These are phyloP conservation scores for Drosophila asahinai DNA, from an alignment of 1,140 invertebrate genomes.

Conservation along the genomic window DNA sequence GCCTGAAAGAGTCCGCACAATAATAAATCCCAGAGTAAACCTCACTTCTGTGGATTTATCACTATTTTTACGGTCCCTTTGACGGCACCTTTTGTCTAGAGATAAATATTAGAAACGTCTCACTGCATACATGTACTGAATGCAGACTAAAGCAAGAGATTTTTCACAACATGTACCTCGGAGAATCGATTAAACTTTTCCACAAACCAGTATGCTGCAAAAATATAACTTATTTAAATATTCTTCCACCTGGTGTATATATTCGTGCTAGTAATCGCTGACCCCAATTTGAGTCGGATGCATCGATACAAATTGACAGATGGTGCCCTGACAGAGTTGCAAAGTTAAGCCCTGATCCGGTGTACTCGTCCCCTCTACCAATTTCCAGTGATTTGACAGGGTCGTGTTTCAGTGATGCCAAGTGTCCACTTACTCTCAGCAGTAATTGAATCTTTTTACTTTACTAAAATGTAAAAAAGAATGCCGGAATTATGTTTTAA, in stretches of 20 bases:
- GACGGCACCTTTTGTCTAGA: background rate
- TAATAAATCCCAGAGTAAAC: constrained; percentile 34
- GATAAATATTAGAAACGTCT: background rate
- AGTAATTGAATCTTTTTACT: background rate
- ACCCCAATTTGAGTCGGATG: constrained; percentile 45
- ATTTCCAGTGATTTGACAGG: constrained; percentile 56
- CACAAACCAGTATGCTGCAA: background rate
- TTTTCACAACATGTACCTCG: too few relatives aligned
- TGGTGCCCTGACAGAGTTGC: constrained; percentile 20
- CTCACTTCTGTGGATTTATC: constrained; percentile 5
- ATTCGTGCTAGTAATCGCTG: constrained; percentile 31
- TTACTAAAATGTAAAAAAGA: background rate
- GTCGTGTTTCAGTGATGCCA: constrained; percentile 28
- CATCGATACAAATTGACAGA: constrained; percentile 64
- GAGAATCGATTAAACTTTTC: background rate
- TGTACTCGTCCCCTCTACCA: constrained; percentile 1
- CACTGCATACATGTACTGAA: too few relatives aligned
- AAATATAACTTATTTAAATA: background rate
- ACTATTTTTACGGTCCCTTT: background rate
- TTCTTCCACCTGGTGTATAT: background rate
- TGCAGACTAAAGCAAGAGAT: too few relatives aligned
- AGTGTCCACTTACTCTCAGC: background rate
- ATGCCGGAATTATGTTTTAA: background rate
- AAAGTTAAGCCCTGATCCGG: constrained; percentile 38
- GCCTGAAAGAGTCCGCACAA: constrained; percentile 19